Base-by-base conservation (phyloP, 2,888 invertebrate genomes). In the Cheilosia soror region DNA sequence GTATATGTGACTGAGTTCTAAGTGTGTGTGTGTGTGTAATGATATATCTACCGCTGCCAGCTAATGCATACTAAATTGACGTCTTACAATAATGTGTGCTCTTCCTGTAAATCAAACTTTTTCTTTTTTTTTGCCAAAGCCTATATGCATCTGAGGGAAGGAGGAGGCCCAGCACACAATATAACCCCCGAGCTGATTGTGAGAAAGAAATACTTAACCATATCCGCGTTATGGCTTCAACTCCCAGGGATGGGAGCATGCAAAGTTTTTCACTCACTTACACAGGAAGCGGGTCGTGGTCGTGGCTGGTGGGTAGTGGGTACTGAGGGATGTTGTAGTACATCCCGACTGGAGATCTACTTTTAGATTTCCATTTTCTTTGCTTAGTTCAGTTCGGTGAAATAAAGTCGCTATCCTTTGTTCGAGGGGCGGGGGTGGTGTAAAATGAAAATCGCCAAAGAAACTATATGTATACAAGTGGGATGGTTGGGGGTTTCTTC, bases 31-130 rank as follows among this genome's bases (percentile, higher is more conserved):
- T 57, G 27, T 60, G 20, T 51, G 15, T 33, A 11, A 53, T 25
- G 27, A 57, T 37, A 55, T 55, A 75, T 47, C 3, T 11, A 66
- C n/a, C n/a, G n/a, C n/a, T n/a, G n/a, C n/a, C 27, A 51, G 49
- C 79, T 69, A 80, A 84, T 79, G 84, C 84, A 84, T 84, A 65
- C 79, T 75, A 84, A 84, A 84, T 80, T 84, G 79, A 79, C 68
- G 84, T 75, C 73, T 79, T 83, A 83, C 73, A 69, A 73, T 68
- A 83, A 68, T 75, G 65, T 79, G 63, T 53, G 73, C 69, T 75
- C 79, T 75, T 79, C 79, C 75, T 75, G 79, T 65, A 81, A 81
- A 81, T 81, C 81, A 76, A 69, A 76, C 65, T 75, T 20, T 20
- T 20, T 20, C n/a, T n/a, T 20, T 20, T 20, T 75, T 69, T 27